Percentiles rank a stretch among this genome's conserved stretches.
Evolutionary conservation across 2,113 vertebrate genomes (phyloP).

Genomic region (Cyprinus carpio): DNA sequence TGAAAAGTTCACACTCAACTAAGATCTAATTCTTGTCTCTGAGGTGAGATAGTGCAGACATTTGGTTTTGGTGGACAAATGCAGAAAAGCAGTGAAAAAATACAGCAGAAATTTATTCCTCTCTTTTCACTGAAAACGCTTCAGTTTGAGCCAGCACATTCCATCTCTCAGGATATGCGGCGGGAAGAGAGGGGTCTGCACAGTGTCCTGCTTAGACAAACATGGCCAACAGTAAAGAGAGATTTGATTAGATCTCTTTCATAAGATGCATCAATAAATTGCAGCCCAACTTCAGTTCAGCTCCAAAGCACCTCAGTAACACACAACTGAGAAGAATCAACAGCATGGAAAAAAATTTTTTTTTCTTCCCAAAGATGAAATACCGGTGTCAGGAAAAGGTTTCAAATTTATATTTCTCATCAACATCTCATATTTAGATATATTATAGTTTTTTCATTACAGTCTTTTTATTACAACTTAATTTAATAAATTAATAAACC

Average conservation of each 20-base stretch:
- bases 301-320: not conserved
- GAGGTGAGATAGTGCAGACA: not conserved
- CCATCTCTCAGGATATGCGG: conserved; percentile 18
- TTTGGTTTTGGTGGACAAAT: not conserved
- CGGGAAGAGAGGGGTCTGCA: conserved; percentile 24
- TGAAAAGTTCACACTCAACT: conserved; percentile 47
- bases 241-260: conserved; percentile 19
- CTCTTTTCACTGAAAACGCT: conserved; percentile 19
- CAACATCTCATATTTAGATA: not conserved
- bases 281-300: not conserved
- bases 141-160: conserved; percentile 24
- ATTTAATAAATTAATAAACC: not conserved
- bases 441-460: no score
- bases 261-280: not conserved
- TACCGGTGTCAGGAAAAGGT: not conserved
- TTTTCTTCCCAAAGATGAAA: not conserved
- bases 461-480: not conserved
- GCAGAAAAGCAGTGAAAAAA: not conserved
- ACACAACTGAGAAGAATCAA: not conserved
- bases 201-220: conserved; percentile 22
- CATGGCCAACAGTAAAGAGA: not conserved
- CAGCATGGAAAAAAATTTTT: no score
- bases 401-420: not conserved
- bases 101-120: conserved; percentile 9
- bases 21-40: not conserved